Percentiles rank a stretch among this genome's conserved stretches.
phyloP scores from a whole-genome alignment of 2,888 invertebrate genomes.

The Diadromus collaris region DNA sequence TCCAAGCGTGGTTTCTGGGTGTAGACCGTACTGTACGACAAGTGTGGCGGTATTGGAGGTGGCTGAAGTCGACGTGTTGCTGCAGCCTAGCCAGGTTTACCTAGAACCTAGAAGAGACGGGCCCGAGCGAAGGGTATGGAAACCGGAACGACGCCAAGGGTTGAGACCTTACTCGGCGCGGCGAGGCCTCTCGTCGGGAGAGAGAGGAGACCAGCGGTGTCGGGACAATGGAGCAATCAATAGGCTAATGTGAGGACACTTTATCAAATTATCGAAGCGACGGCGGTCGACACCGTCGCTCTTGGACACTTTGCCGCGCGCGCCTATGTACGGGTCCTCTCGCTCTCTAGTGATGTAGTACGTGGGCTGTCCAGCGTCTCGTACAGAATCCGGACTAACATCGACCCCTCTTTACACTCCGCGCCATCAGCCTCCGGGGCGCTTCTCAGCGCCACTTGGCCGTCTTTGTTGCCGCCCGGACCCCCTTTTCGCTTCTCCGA shows the following conservation, averaged over 20 bases:
- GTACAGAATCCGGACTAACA: constrained; percentile 35
- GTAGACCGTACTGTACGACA: background rate
- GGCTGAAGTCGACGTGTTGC: constrained; percentile 18
- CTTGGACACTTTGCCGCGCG: constrained; percentile 49
- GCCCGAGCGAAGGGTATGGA: constrained; percentile 65
- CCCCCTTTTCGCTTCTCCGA: constrained; percentile 9
- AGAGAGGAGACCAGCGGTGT: constrained; percentile 47
- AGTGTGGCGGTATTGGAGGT: constrained; percentile 26
- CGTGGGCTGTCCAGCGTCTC: constrained; percentile 27
- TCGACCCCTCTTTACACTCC: constrained; percentile 49
- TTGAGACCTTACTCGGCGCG: constrained; percentile 68
- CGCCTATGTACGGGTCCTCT: constrained; percentile 32
- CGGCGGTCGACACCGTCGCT: constrained; percentile 70
- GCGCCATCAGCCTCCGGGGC: constrained; percentile 22
- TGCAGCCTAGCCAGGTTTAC: constrained; percentile 29
- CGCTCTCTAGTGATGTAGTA: constrained; percentile 37
- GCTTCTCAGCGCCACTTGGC: constrained; percentile 22
- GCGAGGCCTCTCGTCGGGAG: constrained; percentile 69
- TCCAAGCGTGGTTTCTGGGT: constrained; percentile 33
- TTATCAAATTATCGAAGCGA: constrained; percentile 79
- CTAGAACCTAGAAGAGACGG: constrained; percentile 59
- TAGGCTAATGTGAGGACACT: constrained; percentile 80
- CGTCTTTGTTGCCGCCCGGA: constrained; percentile 24
- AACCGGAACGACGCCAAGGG: constrained; percentile 61
- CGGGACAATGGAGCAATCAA: constrained; percentile 79